These are phyloP conservation scores for Rhinoraja longicauda DNA, from an alignment of 2,797 vertebrate species.

Conservation along the genomic window DNA sequence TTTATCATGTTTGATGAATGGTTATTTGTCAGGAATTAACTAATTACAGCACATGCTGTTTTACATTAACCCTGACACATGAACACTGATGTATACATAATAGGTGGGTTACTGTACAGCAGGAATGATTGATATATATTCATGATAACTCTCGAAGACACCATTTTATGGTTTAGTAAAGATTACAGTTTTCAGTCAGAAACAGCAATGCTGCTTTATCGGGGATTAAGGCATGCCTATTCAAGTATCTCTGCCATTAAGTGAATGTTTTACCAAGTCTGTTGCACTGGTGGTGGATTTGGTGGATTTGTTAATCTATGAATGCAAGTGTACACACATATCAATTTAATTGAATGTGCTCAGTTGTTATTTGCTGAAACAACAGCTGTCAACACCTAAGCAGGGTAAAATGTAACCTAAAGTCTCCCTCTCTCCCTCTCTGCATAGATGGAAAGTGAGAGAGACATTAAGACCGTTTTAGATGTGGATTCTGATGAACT, in stretches of 20 bases:
- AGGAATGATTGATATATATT: conserved; percentile 1
- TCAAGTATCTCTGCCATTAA: background rate
- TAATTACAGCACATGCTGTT: conserved; percentile 31
- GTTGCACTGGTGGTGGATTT: background rate
- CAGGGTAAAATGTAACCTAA: background rate
- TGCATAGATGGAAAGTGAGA: too few relatives aligned
- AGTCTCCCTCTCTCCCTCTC: background rate
- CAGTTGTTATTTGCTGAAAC: background rate
- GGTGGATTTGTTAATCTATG: background rate
- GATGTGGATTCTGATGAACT: background rate
- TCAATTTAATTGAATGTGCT: background rate
- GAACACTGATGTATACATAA: conserved; percentile 1
- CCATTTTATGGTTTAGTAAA: background rate
- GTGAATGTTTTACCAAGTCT: background rate
- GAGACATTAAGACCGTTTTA: too few relatives aligned
- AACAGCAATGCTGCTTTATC: background rate
- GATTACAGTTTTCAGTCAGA: background rate
- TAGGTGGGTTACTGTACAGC: background rate
- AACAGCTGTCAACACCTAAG: background rate
- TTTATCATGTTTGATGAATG: conserved; percentile 25
- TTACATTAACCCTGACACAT: conserved; percentile 13
- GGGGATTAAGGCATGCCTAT: background rate
- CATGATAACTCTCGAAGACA: background rate
- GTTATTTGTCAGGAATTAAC: conserved; percentile 37
- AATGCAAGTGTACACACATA: background rate